These are phyloP conservation scores for Rostratula benghalensis DNA, from an alignment of 2,113 vertebrate species.

Conservation along the genomic window DNA sequence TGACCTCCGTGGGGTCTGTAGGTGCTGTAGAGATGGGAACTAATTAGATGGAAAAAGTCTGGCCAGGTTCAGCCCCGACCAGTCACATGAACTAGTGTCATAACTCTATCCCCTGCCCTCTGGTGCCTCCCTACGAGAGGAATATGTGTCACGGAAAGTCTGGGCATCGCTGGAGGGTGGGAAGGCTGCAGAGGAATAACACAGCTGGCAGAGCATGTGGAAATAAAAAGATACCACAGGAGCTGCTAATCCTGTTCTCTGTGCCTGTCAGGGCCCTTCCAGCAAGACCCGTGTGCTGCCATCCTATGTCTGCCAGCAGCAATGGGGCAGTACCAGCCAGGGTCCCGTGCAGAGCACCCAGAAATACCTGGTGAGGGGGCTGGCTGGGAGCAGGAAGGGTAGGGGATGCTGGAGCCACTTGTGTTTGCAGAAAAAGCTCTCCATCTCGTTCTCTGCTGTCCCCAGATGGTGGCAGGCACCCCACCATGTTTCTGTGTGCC, in stretches of 20 bases:
- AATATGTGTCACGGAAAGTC: background rate
- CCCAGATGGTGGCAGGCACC: background rate
- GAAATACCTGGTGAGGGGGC: background rate
- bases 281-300: background rate
- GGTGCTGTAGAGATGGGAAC: background rate
- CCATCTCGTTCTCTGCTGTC: background rate
- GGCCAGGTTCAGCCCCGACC: background rate
- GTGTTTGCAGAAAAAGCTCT: background rate
- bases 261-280: background rate
- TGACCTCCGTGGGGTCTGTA: background rate
- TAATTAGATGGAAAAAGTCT: background rate
- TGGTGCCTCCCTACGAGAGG: slow-evolving; percentile 36
- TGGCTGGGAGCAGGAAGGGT: background rate
- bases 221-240: background rate
- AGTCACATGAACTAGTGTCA: background rate
- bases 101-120: slow-evolving; percentile 21
- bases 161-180: background rate
- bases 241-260: slow-evolving; percentile 12
- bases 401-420: background rate
- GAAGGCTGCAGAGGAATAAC: background rate
- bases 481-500: background rate
- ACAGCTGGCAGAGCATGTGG: background rate
- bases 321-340: background rate
- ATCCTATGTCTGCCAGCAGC: background rate
- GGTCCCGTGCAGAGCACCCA: background rate